Evolutionary conservation across 2,888 invertebrate genomes (phyloP), one percentile per base, ranked within the genome.

Genomic region (Tenthredo mesomela): DNA sequence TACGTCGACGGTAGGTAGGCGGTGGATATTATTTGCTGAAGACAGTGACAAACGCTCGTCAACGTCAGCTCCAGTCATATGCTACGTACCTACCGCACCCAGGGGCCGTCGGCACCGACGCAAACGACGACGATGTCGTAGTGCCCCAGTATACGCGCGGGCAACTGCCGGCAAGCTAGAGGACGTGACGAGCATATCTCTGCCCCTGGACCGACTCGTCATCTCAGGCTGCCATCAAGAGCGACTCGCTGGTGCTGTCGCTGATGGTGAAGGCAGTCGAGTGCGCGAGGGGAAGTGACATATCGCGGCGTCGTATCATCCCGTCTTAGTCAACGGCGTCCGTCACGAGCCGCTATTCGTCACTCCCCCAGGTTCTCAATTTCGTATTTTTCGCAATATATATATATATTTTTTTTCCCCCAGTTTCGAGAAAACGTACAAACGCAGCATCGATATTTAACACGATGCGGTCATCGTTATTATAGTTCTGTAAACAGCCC

Each of bases 41-140:
- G 92, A 92, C 92, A 92, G 92, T 93, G 92, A 92, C 93, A 92
- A 92, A 93, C 92, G 90, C 91, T 91, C 91, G 92, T 92, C 92
- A 92, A 92, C 90, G 91, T 92, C 91, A 92, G 87, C 90, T 91
- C 90, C 91, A 91, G 89, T 90, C 90, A 89, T 88, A 89, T 88
- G 88, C 67, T 70, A 58, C 75, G 84, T 84, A 86, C 54, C 54
- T n/a, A 54, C 84, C 75, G 67, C 21, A 67, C 82, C 82, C 82
- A 82, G 83, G 40, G 50, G 65, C 47, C 67, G 84, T 75, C 58
- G 77, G 82, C 65, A 82, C 40, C 82, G 82, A 61, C 67, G 25
- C 21, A 25, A 80, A 33, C 54, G 75, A 47, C 29, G 33, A 50
- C 77, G 67, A 67, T 33, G 67, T 67, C 67, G 67, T 67, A 33